phyloP scores from a whole-genome alignment of 2,113 vertebrate genomes.

The Lampris incognitus region DNA sequence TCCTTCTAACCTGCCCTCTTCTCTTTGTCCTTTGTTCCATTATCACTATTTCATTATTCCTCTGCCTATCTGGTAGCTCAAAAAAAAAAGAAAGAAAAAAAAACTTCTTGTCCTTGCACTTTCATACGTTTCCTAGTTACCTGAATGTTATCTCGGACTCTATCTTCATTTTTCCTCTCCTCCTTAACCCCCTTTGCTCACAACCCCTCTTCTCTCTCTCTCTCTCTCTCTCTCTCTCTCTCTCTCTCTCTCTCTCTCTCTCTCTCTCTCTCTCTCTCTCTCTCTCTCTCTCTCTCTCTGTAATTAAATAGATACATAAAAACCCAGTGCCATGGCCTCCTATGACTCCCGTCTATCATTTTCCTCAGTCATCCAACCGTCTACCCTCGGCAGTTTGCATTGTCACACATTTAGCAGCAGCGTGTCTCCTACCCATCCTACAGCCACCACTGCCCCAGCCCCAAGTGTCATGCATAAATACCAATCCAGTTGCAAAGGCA shows the following conservation, averaged over 20 bases:
- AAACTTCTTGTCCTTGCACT: background rate
- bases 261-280: background rate
- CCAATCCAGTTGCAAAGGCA: background rate
- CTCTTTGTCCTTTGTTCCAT: no score
- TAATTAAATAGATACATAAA: slow-evolving; percentile 12
- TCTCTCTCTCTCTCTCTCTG: background rate
- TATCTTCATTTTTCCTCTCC: background rate
- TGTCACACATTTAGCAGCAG: slow-evolving; percentile 1
- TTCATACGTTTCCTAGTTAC: background rate
- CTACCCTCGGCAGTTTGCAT: slow-evolving; percentile 16
- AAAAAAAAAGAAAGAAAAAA: no score
- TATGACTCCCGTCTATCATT: slow-evolving; percentile 32
- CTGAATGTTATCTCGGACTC: background rate
- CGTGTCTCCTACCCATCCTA: background rate
- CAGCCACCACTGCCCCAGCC: background rate
- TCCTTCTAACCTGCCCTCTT: background rate
- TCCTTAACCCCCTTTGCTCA: background rate
- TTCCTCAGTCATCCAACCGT: slow-evolving; percentile 19
- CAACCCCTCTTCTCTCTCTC: background rate
- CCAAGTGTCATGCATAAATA: background rate
- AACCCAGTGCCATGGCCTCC: background rate
- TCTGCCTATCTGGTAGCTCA: no score
- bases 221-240: background rate
- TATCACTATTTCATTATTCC: no score
- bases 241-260: background rate